Conservation (phyloP, 1,140 invertebrate species). For the Megathymus violae region DNA sequence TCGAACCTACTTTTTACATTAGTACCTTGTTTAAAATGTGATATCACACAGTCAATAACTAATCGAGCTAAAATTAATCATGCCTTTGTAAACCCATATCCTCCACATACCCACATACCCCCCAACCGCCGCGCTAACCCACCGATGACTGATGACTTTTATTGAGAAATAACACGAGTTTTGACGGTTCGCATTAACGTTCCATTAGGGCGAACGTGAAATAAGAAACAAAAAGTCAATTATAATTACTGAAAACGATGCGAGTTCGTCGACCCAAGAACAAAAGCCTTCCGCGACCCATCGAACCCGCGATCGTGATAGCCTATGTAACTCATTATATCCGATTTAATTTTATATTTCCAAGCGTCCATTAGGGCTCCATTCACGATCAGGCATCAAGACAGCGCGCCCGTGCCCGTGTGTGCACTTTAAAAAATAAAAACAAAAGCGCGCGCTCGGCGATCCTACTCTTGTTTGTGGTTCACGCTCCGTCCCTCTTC, state of each 20-base stretch:
- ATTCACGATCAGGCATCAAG: constrained; percentile 63
- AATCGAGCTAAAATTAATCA: constrained; percentile 21
- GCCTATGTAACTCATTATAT: constrained; percentile 76
- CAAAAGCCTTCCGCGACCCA: constrained; percentile 66
- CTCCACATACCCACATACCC: constrained; percentile 15
- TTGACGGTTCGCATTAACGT: constrained; percentile 50
- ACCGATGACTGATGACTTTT: constrained; percentile 46
- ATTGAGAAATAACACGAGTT: constrained; percentile 45
- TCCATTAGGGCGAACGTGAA: constrained; percentile 49
- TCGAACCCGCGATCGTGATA: constrained; percentile 61
- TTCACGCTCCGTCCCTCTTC: constrained; percentile 51
- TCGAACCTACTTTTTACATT: not conserved
- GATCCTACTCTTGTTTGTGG: constrained; percentile 53
- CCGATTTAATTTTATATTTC: constrained; percentile 75
- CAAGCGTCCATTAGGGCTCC: constrained; percentile 71
- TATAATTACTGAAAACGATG: constrained; percentile 65
- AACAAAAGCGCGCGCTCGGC: constrained; percentile 43
- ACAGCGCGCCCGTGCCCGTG: constrained; percentile 57
- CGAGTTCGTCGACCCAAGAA: constrained; percentile 58
- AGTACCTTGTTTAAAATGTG: not conserved
- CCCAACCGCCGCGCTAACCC: constrained; percentile 17
- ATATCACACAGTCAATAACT: constrained; percentile 1
- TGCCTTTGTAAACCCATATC: constrained; percentile 2
- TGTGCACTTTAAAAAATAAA: constrained; percentile 54
- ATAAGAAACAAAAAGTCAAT: constrained; percentile 56